phyloP scores from a whole-genome alignment of 2,113 vertebrate genomes.

The Neomonachus schauinslandi region DNA sequence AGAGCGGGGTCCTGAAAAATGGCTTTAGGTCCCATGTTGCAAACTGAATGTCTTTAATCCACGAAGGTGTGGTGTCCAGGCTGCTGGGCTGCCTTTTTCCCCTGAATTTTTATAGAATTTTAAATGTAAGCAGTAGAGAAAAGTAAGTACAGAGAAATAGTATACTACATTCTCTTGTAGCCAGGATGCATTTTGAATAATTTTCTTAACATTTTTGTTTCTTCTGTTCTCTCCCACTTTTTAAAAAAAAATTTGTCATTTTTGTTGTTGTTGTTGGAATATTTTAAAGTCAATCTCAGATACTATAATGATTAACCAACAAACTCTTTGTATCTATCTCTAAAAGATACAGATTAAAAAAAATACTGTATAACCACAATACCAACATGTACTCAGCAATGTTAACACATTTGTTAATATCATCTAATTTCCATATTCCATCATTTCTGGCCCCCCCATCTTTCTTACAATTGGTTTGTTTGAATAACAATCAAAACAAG shows the following conservation, averaged over 20 bases:
- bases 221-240: neutral
- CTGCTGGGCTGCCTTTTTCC: neutral
- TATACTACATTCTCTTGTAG: neutral
- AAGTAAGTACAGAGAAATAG: neutral
- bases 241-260: neutral
- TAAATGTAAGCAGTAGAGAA: neutral
- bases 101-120: neutral
- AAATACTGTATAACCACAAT: neutral
- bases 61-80: neutral
- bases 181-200: neutral
- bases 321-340: neutral
- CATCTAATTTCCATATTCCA: neutral
- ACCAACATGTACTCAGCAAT: neutral
- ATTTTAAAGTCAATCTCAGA: neutral
- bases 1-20: neutral
- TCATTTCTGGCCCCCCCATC: neutral
- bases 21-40: neutral
- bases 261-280: neutral
- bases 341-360: neutral
- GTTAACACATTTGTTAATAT: neutral
- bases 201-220: slow-evolving; percentile 20
- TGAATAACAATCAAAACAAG: slow-evolving; percentile 17
- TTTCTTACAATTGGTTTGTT: slow-evolving; percentile 1
- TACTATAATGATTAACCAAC: neutral
- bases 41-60: neutral